Evolutionary conservation across 2,797 vertebrate species (phyloP).

Genomic region (Margarornis squamiger): DNA sequence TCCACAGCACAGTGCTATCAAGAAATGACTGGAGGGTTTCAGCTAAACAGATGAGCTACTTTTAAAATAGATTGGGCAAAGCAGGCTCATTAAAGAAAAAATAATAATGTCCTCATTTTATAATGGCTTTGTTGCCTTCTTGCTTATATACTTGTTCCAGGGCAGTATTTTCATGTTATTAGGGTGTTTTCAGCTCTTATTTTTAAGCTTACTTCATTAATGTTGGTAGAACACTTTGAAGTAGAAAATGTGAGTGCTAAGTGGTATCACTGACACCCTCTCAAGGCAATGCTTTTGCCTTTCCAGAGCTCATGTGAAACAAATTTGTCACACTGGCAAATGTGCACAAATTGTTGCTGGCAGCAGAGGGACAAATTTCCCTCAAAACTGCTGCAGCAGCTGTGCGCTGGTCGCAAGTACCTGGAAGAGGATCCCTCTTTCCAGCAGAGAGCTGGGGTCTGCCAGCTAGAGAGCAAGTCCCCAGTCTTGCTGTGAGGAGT

Average conservation of each 20-base stretch:
- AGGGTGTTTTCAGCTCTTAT: conserved; percentile 35
- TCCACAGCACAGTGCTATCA: background rate
- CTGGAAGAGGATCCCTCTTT: background rate
- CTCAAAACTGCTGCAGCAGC: background rate
- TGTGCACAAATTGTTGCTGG: background rate
- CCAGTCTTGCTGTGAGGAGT: background rate
- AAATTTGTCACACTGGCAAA: conserved; percentile 29
- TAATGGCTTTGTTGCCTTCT: conserved; percentile 13
- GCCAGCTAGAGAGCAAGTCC: rapidly evolving
- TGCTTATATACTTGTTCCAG: conserved; percentile 5
- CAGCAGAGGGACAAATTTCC: background rate
- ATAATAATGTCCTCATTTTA: conserved; percentile 3
- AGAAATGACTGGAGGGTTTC: conserved; percentile 11
- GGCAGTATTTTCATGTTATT: conserved; percentile 24
- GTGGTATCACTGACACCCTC: conserved; percentile 41
- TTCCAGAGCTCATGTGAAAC: conserved; percentile 29
- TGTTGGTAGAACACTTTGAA: conserved; percentile 41
- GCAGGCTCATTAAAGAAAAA: conserved; percentile 36
- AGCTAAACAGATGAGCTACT: conserved; percentile 3
- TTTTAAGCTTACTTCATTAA: conserved; percentile 41
- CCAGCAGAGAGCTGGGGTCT: background rate
- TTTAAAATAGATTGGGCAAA: conserved; percentile 41
- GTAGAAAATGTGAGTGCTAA: conserved; percentile 30
- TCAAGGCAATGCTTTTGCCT: background rate
- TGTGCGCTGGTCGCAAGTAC: background rate